Base-by-base conservation (phyloP, 2,888 invertebrate species). In the Calephelis perditalis region DNA sequence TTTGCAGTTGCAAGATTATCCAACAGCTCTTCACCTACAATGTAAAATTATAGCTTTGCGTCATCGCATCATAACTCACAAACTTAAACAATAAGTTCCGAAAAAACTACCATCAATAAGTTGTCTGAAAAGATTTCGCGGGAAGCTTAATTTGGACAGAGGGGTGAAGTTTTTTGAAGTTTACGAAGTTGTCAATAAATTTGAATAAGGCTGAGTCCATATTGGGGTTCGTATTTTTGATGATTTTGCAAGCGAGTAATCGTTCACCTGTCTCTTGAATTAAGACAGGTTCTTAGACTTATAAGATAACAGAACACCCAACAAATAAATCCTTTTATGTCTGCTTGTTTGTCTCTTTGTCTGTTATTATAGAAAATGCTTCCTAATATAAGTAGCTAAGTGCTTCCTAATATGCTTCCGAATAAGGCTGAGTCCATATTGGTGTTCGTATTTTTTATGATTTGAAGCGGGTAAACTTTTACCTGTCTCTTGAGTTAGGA, bases 1-100 rank as follows among this genome's bases (percentile, higher is more conserved):
- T 4, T 40, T 8, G 7, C 40, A 40, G 40, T 40, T 40, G 40
- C 8, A 40, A 40, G 1, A 40, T 40, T 7, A 40, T 7, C 35
- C 52, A 52, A 15, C 0, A 35, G 35, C 52, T 52, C 52, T 52
- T 52, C 7, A 26, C 15, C 52, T 52, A 26, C 11, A 62, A 64
- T 68, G 62, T 65, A 64, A 66, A 68, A 67, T 62, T 63, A 60
- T 64, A 61, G 62, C 62, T 47, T 60, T 52, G 58, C 63, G 62
- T 67, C 66, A 65, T 67, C 67, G 56, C 63, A 65, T 67, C 66
- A 63, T 67, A 68, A 67, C 62, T 65, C 62, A 56, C 58, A 55
- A 69, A 70, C 64, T 70, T 66, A 56, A 62, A 62, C 65, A 69
- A 68, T 70, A 67, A 70, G 67, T 66, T 64, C 60, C 61, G 66